Percentiles rank a stretch among this genome's conserved stretches.
Evolutionary conservation across 2,888 invertebrate species (phyloP).

Genomic region (Pseudoips prasinana): DNA sequence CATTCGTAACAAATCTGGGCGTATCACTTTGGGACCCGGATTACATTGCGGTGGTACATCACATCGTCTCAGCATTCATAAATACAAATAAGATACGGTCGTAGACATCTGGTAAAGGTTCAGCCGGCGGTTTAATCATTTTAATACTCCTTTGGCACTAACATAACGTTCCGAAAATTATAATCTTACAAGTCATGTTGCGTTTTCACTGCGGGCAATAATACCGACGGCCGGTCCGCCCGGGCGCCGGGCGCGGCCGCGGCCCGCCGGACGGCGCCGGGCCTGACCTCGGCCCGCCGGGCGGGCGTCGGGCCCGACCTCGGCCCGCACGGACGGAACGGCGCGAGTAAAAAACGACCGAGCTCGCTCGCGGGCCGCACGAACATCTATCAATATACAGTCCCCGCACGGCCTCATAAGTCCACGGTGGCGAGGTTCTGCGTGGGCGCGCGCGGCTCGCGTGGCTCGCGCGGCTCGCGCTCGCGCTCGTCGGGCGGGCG

Average conservation of each 20-base stretch:
- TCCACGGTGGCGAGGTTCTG: conserved; percentile 89
- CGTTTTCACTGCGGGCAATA: conserved; percentile 60
- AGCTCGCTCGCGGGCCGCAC: conserved; percentile 60
- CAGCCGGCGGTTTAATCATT: conserved; percentile 14
- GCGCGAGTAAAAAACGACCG: conserved; percentile 40
- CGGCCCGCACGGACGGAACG: conserved; percentile 18
- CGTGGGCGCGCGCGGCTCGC: conserved; percentile 82
- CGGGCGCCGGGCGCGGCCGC: too few relatives aligned
- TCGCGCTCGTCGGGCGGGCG: conserved; percentile 86
- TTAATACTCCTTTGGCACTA: conserved; percentile 53
- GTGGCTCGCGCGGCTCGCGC: too few relatives aligned
- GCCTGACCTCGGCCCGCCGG: too few relatives aligned
- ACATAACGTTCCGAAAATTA: conserved; percentile 41
- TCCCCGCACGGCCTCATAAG: conserved; percentile 68
- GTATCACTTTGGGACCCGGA: too few relatives aligned
- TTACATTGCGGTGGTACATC: too few relatives aligned
- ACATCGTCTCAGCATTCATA: too few relatives aligned
- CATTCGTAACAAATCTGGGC: too few relatives aligned
- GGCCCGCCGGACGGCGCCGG: conserved; percentile 24
- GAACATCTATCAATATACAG: conserved; percentile 75
- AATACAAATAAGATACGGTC: neutral
- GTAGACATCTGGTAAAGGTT: conserved; percentile 17
- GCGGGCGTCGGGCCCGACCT: conserved; percentile 40
- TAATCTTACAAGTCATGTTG: conserved; percentile 38
- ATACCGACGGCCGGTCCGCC: neutral